Conservation (phyloP, 2,888 invertebrate genomes). For the Chironomus riparius region DNA sequence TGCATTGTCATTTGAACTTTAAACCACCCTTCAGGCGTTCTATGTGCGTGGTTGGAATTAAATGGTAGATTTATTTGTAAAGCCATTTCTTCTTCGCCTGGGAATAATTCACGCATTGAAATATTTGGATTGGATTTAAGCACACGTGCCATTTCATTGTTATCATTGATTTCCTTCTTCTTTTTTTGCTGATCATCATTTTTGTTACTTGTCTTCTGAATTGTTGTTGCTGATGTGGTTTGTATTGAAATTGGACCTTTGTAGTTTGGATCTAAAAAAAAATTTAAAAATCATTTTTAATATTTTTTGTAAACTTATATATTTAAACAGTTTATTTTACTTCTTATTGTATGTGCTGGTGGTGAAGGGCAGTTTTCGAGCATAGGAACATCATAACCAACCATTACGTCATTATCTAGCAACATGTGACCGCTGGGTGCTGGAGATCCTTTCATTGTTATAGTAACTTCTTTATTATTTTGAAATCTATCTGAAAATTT, state of each 20-base stretch:
- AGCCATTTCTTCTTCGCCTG: conserved; percentile 74
- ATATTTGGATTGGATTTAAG: conserved; percentile 61
- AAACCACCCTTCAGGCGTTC: conserved; percentile 78
- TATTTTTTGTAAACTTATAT: not conserved
- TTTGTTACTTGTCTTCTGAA: conserved; percentile 8
- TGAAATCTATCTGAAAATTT: not conserved
- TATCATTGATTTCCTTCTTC: no score
- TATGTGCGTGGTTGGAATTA: conserved; percentile 40
- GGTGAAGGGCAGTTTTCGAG: conserved; percentile 28
- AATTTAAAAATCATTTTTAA: not conserved
- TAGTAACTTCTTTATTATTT: conserved; percentile 14
- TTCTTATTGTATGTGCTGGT: conserved; percentile 22
- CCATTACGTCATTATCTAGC: conserved; percentile 36
- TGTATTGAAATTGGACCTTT: conserved; percentile 7
- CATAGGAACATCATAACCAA: conserved; percentile 39
- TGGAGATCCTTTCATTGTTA: conserved; percentile 16
- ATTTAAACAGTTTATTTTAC: not conserved
- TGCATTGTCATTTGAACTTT: conserved; percentile 69
- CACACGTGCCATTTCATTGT: conserved; percentile 38
- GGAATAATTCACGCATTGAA: conserved; percentile 69
- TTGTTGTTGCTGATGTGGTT: not conserved
- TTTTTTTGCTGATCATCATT: not conserved
- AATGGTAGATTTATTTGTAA: conserved; percentile 69
- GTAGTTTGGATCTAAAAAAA: conserved; percentile 6
- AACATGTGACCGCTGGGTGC: conserved; percentile 29